Base-by-base conservation (phyloP, 2,113 vertebrate genomes). In the Chitala chitala region DNA sequence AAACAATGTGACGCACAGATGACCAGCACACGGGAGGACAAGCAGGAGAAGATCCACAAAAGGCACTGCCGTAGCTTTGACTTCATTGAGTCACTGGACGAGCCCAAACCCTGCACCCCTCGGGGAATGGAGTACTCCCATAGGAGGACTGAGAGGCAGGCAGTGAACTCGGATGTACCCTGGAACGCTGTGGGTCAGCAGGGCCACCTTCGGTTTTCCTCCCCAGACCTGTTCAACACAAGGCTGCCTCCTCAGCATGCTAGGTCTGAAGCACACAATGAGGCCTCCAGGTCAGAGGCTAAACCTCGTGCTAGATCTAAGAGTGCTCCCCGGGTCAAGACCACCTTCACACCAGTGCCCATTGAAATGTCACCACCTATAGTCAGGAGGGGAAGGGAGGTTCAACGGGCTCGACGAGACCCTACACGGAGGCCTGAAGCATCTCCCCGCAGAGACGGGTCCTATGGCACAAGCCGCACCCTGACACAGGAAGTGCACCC, bases 21-120 rank as follows among this genome's bases (percentile, higher is more conserved):
- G 91, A 91, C 93, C 80, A 90, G 91, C 22, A 91, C 93, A 77
- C 86, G 90, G 69, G 89, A 88, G 77, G 80, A 64, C 61, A 82
- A 84, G 73, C 86, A 84, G 38, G 86, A 92, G 86, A 91, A 87
- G 76, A 93, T 96, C 83, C 96, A 96, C 89, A 98, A 98, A 86
- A 94, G 96, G 85, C 95, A 98, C 4, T 98, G 96, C 75, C 91
- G 96, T 79, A 98, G 96, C 88, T 98, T 98, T 29, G 95, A 96
- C 89, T 98, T 92, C 71, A 90, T 97, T 0, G 95, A 98, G 87
- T 93, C 93, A 1, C 86, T 98, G 78, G 96, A 98, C 84, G 93
- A 93, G 42, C 90, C 87, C 36, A 87, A 90, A 77, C 80, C 87
- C 22, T 73, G 86, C 0, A 76, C 82, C 0, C 81, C 85, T 50